These are phyloP conservation scores for Alitta virens DNA, from an alignment of 2,888 invertebrate genomes.

Conservation along the genomic window DNA sequence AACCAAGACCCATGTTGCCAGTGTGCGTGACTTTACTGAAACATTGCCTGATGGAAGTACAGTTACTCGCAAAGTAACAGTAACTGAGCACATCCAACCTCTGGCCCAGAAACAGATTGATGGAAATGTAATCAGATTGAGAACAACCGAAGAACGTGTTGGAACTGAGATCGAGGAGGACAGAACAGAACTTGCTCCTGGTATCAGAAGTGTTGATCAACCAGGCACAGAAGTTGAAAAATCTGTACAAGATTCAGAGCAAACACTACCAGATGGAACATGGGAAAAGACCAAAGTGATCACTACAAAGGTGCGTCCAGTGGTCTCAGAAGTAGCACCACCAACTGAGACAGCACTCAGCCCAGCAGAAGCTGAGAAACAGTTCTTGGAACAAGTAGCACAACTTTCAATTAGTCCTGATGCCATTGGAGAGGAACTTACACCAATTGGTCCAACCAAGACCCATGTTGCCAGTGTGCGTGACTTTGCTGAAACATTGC, in stretches of 20 bases:
- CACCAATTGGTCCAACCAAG: not conserved
- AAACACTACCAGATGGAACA: conserved; percentile 31
- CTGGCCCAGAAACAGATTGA: conserved; percentile 5
- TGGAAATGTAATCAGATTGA: conserved; percentile 5
- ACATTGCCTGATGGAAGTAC: conserved; percentile 41
- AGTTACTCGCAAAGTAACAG: conserved; percentile 38
- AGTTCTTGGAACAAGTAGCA: not conserved
- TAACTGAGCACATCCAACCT: conserved; percentile 11
- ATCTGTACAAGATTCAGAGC: conserved; percentile 30
- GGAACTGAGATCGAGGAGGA: conserved; percentile 22
- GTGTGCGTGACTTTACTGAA: conserved; percentile 32
- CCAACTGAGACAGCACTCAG: not conserved
- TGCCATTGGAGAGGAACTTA: not conserved
- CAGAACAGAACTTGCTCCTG: conserved; percentile 12
- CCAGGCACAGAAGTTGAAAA: conserved; percentile 20
- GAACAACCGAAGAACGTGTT: conserved; percentile 2
- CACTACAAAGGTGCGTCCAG: conserved; percentile 23
- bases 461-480: conserved; percentile 18
- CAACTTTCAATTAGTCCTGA: conserved; percentile 19
- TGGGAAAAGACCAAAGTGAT: conserved; percentile 36
- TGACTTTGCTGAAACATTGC: conserved; percentile 35
- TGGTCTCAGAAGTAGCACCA: not conserved
- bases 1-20: not conserved
- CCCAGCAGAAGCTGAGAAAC: not conserved
- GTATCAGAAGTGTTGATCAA: conserved; percentile 13